Evolutionary conservation across 2,113 vertebrate genomes (phyloP), one percentile per base, ranked within the genome.

Genomic region (Butorides virescens): DNA sequence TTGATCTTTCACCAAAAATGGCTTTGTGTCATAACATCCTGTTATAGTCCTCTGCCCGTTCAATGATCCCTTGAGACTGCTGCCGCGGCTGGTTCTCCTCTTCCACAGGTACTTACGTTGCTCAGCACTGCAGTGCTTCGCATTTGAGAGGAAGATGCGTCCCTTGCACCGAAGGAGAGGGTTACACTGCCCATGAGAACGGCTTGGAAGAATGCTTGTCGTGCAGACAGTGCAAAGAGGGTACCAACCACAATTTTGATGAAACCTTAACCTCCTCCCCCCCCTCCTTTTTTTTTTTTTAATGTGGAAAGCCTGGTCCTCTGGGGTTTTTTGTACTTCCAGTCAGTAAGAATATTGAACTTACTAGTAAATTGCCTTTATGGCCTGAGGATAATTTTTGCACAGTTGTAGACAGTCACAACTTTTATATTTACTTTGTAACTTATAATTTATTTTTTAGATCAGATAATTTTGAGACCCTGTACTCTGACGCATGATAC

Each of bases 171-270:
- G 15, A 26, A 22, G 96, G 92, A 59, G 72, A 85, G 7, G n/a
- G 7, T 36, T 97, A 63, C 30, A 95, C 88, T 0, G 83, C 58
- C 2, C 37, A 76, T 2, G 44, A 82, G 5, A 98, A 95, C 0
- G 95, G 95, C 75, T 44, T 97, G 66, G 88, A 91, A 0, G 70
- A 3, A 36, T 98, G 97, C 32, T 21, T 62, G 29, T 0, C 1
- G 0, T 98, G 98, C 55, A 70, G 32, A n/a, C 37, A 58, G 30
- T 97, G 97, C 76, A 97, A 80, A 94, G 93, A 95, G 5, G 97
- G 97, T 97, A 97, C 22, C 3, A 22, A 77, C 7, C 18, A 39
- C 14, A 14, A 15, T 27, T 79, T 21, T 42, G 30, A 22, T 87
- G n/a, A 30, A 42, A 39, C 19, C 11, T 59, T 85, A 79, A 75